Base-by-base conservation (phyloP, 2,113 vertebrate genomes). In the Tachycineta bicolor region DNA sequence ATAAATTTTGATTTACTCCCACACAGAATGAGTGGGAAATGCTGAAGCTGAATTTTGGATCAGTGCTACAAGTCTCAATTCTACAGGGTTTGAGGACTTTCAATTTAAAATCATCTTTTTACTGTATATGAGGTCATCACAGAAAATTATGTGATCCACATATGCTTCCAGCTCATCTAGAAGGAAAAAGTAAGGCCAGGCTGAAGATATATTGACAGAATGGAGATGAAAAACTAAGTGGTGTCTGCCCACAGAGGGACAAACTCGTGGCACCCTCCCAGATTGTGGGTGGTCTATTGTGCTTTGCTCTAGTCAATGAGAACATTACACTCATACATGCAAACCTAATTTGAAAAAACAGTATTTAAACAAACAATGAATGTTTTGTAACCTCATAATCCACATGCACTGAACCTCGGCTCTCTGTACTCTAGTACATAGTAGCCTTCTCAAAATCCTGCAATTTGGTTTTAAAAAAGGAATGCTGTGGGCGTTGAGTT, bases 231-330 rank as follows among this genome's bases (percentile, higher is more conserved):
- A 91, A 93, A 53, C 52, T 59, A 64, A 88, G 37, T 49, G 73
- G 43, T 80, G 84, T 31, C 52, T 90, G 79, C 69, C 83, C 60
- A 94, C 31, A 71, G 83, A 82, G 46, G 86, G 90, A 90, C 80
- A 96, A 90, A 93, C 43, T 78, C 12, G 1, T 53, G 91, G 73
- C 3, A 2, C 46, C 62, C 41, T 90, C 80, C 85, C 76, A 90
- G 47, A 69, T 60, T 81, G 79, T 92, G 92, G 87, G 93, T 95
- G 95, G 96, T 70, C 93, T 70, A 60, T 95, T 96, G 90, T 89
- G 64, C 76, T 64, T 71, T 5, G 1, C 56, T 81, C 11, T 34
- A 83, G 88, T 93, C 90, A 92, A 64, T 90, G 85, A 91, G 91
- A 90, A 91, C 88, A 68, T 80, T 86, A 60, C 67, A 86, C 14